Evolutionary conservation across 2,888 invertebrate species (phyloP).

Genomic region (Tyria jacobaeae): DNA sequence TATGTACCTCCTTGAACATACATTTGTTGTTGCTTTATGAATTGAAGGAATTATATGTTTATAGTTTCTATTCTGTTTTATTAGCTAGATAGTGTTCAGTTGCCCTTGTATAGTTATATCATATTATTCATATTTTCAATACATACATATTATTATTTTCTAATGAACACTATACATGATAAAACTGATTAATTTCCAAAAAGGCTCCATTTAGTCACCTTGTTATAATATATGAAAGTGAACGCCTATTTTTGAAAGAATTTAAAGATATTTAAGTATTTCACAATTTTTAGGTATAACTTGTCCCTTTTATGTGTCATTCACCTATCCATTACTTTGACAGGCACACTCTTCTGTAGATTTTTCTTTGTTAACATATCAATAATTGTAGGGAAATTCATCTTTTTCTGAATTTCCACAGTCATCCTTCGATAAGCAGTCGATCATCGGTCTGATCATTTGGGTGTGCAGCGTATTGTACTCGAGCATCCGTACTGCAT

Average conservation of each 20-base stretch:
- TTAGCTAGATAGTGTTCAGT: neutral
- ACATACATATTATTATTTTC: neutral
- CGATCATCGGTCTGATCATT: slow-evolving; percentile 96
- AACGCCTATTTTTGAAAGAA: too few relatives aligned
- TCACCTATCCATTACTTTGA: neutral
- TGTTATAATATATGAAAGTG: too few relatives aligned
- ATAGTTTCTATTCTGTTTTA: neutral
- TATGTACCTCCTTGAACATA: slow-evolving; percentile 71
- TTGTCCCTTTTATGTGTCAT: neutral
- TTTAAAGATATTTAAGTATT: too few relatives aligned
- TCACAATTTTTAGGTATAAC: neutral
- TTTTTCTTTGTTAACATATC: neutral
- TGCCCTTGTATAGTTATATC: neutral
- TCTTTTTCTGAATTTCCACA: slow-evolving; percentile 41
- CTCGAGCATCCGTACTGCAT: slow-evolving; percentile 97
- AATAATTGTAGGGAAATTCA: neutral
- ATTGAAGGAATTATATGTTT: too few relatives aligned
- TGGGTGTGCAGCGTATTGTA: slow-evolving; percentile 98
- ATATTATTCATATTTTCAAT: neutral
- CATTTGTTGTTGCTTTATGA: too few relatives aligned
- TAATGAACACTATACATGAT: neutral
- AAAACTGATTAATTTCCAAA: neutral
- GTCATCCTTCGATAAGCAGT: slow-evolving; percentile 93
- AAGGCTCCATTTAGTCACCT: too few relatives aligned
- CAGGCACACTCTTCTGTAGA: neutral